phyloP scores from a whole-genome alignment of 2,888 invertebrate species.

The Macrosoma leucophasiata region DNA sequence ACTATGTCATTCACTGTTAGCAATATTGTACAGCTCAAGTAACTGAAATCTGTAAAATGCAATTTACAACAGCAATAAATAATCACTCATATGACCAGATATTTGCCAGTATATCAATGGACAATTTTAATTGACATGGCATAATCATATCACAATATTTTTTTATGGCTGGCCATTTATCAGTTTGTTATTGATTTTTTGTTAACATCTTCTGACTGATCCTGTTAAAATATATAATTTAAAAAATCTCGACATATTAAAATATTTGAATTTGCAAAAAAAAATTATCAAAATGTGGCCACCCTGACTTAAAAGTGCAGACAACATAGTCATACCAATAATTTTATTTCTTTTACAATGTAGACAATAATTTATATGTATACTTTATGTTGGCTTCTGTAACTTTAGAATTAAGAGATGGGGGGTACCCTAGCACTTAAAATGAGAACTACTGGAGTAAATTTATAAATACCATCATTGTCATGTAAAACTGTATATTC shows the following conservation, averaged over 20 bases:
- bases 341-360: too few species aligned
- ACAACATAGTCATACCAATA: too few species aligned
- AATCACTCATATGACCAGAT: constrained; percentile 66
- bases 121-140: constrained; percentile 73
- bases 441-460: constrained; percentile 13
- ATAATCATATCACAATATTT: constrained; percentile 67
- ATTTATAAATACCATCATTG: constrained; percentile 17
- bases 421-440: constrained; percentile 21
- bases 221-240: constrained; percentile 13
- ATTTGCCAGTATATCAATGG: constrained; percentile 61
- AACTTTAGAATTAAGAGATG: background rate
- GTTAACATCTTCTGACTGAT: too few species aligned
- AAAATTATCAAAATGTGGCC: too few species aligned
- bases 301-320: too few species aligned
- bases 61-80: constrained; percentile 66
- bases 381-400: too few species aligned
- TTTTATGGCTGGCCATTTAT: too few species aligned
- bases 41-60: constrained; percentile 61
- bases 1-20: constrained; percentile 30
- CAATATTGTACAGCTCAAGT: constrained; percentile 45
- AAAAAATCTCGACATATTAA: constrained; percentile 14
- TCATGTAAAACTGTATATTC: constrained; percentile 20
- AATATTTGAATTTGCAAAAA: too few species aligned
- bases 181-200: too few species aligned
- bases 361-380: too few species aligned